Evolutionary conservation across 1,140 invertebrate genomes (phyloP).

Genomic region (Patella vulgata): DNA sequence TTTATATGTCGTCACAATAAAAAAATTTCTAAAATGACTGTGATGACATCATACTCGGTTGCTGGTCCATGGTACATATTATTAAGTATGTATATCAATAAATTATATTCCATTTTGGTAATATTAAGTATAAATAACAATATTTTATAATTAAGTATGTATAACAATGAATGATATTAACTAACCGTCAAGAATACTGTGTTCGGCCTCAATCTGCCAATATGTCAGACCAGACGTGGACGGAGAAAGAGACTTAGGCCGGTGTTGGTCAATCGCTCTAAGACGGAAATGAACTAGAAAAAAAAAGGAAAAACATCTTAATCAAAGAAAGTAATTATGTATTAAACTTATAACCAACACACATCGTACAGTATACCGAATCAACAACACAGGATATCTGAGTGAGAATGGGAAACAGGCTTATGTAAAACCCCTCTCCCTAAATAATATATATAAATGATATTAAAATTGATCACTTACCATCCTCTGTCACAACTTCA

Average conservation of each 20-base stretch:
- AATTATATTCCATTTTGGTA: no score
- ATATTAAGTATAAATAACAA: no score
- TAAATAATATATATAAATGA: no score
- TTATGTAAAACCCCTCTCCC: no score
- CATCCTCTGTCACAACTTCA: constrained; percentile 65
- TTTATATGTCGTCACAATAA: no score
- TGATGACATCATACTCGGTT: no score
- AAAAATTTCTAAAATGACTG: no score
- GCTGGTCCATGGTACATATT: no score
- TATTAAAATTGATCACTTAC: constrained; percentile 36
- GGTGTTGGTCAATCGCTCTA: constrained; percentile 63
- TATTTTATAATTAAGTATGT: no score
- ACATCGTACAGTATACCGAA: background rate
- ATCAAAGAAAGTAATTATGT: constrained; percentile 1
- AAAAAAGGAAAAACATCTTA: constrained; percentile 16
- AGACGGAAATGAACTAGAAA: constrained; percentile 65
- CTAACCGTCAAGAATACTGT: constrained; percentile 63
- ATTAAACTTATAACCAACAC: background rate
- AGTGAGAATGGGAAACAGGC: background rate
- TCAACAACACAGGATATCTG: background rate
- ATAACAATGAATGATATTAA: no score
- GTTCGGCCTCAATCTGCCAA: constrained; percentile 66
- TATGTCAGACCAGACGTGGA: constrained; percentile 65
- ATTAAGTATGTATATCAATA: no score
- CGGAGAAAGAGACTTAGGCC: constrained; percentile 61